Base-by-base conservation (phyloP, 1,140 invertebrate species). In the Cepaea nemoralis region DNA sequence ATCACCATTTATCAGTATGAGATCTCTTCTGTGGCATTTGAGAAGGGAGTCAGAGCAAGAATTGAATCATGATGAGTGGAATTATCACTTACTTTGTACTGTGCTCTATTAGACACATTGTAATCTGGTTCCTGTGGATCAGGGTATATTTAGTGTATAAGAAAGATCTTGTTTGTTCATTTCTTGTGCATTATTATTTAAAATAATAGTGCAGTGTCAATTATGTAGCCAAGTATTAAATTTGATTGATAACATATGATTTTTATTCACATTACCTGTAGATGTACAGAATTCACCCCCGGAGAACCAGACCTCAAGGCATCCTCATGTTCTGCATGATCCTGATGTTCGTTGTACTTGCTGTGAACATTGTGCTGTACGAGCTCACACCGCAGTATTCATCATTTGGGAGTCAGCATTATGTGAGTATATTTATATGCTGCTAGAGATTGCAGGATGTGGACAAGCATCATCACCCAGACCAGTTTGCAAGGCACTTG, bases 121-220 rank as follows among this genome's bases (percentile, higher is more conserved):
- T 92, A 35, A 90, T 93, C 75, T 90, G 92, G 89, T 92, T 91
- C 76, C 89, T 91, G 55, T 92, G 91, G 83, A 83, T 93, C 66
- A 88, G 85, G 83, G 92, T 93, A 85, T 85, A 83, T n/a, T 75
- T 45, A 33, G 48, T 75, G 40, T 40, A n/a, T n/a, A n/a, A n/a
- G n/a, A n/a, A n/a, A n/a, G n/a, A n/a, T n/a, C n/a, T n/a, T n/a
- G n/a, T n/a, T n/a, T n/a, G n/a, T n/a, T n/a, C n/a, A n/a, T n/a
- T n/a, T n/a, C n/a, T n/a, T n/a, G n/a, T n/a, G n/a, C n/a, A n/a
- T n/a, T n/a, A n/a, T n/a, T n/a, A n/a, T n/a, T n/a, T n/a, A n/a
- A n/a, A n/a, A n/a, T n/a, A n/a, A n/a, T n/a, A n/a, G n/a, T n/a
- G n/a, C n/a, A n/a, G n/a, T n/a, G n/a, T n/a, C n/a, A n/a, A n/a